These are phyloP conservation scores for Pyrrhura leucotis DNA, from an alignment of 2,797 vertebrate species.

Conservation along the genomic window DNA sequence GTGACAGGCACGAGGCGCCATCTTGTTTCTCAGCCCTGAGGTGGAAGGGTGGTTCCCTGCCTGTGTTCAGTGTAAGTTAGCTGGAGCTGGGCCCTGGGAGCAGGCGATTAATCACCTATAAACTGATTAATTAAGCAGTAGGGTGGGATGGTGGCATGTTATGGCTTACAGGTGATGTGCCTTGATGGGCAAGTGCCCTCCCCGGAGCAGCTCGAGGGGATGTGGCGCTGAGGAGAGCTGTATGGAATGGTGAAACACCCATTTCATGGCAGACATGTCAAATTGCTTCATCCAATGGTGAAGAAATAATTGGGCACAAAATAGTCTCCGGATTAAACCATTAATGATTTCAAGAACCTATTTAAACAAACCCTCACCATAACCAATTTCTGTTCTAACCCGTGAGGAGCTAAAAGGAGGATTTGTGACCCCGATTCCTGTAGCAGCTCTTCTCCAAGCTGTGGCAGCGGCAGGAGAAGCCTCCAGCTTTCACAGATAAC, in stretches of 20 bases:
- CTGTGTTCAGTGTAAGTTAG: neutral
- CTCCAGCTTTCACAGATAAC: neutral
- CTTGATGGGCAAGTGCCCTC: accelerated
- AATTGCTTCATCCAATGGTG: accelerated
- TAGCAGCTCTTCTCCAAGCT: accelerated
- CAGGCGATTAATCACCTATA: constrained; percentile 41
- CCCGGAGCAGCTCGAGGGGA: neutral
- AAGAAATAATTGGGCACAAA: neutral
- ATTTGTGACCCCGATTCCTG: neutral
- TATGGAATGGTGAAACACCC: neutral
- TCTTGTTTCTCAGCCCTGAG: constrained; percentile 21
- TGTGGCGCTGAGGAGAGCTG: accelerated
- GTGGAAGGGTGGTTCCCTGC: neutral
- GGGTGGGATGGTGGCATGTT: constrained; percentile 8
- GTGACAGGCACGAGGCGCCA: neutral
- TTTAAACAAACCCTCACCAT: neutral
- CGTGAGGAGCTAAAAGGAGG: neutral
- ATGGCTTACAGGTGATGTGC: neutral
- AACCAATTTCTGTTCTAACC: neutral
- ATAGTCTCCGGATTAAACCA: neutral
- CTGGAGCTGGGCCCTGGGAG: constrained; percentile 4
- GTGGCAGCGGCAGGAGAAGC: neutral
- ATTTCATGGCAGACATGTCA: accelerated
- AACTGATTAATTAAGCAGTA: constrained; percentile 16
- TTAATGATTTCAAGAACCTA: neutral